Conservation (phyloP, 1,140 invertebrate species). For the Drosophila lowei region DNA sequence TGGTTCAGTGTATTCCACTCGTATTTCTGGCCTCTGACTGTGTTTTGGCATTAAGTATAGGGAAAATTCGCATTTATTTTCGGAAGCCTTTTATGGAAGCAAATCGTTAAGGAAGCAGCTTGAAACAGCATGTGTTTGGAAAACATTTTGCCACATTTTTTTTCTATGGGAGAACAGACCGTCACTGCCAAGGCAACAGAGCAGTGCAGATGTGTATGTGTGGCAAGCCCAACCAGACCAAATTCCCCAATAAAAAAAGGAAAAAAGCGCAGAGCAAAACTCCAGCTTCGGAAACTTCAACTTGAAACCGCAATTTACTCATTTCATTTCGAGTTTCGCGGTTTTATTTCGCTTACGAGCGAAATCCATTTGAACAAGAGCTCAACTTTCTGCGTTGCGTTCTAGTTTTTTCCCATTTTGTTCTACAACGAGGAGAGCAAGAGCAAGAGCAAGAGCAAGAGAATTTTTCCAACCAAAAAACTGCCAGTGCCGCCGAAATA, state of each 20-base stretch:
- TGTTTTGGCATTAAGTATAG: constrained; percentile 29
- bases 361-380: constrained; percentile 67
- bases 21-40: constrained; percentile 20
- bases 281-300: constrained; percentile 58
- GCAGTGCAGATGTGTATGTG: constrained; percentile 8
- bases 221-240: constrained; percentile 14
- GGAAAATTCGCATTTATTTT: constrained; percentile 33
- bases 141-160: background rate
- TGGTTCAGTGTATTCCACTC: constrained; percentile 31
- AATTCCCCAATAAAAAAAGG: constrained; percentile 9
- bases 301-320: constrained; percentile 78
- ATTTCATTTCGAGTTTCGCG: constrained; percentile 76
- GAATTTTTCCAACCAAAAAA: constrained; percentile 31
- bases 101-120: constrained; percentile 30
- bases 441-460: background rate
- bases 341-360: constrained; percentile 75
- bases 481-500: constrained; percentile 33
- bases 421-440: background rate
- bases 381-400: constrained; percentile 57
- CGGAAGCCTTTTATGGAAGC: constrained; percentile 21
- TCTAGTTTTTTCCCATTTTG: constrained; percentile 44
- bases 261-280: constrained; percentile 19
- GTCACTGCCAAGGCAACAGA: constrained; percentile 17
- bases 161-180: background rate
- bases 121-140: background rate